phyloP scores from a whole-genome alignment of 2,113 vertebrate genomes.

The Aix galericulata region DNA sequence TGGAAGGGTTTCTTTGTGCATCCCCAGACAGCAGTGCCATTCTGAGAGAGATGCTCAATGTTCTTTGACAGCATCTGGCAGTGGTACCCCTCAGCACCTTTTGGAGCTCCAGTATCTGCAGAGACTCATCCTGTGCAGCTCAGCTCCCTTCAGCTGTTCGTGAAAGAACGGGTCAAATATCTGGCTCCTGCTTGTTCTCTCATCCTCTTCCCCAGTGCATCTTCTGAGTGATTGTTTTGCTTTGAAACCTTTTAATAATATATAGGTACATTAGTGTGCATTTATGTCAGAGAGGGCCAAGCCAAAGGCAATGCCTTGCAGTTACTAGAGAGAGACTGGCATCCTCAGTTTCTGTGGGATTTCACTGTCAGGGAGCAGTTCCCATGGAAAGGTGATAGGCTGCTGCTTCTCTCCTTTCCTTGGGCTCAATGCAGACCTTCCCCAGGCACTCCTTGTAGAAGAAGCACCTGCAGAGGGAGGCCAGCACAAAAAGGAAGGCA shows the following conservation, averaged over 20 bases:
- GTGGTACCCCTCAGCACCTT: background rate
- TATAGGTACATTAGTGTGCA: background rate
- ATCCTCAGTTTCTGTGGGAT: background rate
- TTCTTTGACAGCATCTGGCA: background rate
- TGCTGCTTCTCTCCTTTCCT: background rate
- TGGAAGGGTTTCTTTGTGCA: background rate
- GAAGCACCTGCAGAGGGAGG: rapidly evolving
- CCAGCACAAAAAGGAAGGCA: background rate
- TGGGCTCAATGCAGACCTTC: background rate
- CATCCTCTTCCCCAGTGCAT: background rate
- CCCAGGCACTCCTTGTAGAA: background rate
- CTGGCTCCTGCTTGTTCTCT: background rate
- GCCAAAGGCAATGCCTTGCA: background rate
- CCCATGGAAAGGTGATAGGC: background rate
- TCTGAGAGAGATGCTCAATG: rapidly evolving
- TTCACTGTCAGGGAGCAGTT: background rate
- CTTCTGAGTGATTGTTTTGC: background rate
- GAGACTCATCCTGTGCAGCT: background rate
- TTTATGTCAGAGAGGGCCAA: background rate
- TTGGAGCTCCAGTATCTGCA: rapidly evolving
- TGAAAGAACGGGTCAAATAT: background rate
- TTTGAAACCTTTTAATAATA: background rate
- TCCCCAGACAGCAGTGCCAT: background rate
- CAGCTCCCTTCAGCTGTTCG: background rate
- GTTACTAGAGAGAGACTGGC: background rate